phyloP scores from a whole-genome alignment of 2,797 vertebrate species.

The Diglossa cyanea region DNA sequence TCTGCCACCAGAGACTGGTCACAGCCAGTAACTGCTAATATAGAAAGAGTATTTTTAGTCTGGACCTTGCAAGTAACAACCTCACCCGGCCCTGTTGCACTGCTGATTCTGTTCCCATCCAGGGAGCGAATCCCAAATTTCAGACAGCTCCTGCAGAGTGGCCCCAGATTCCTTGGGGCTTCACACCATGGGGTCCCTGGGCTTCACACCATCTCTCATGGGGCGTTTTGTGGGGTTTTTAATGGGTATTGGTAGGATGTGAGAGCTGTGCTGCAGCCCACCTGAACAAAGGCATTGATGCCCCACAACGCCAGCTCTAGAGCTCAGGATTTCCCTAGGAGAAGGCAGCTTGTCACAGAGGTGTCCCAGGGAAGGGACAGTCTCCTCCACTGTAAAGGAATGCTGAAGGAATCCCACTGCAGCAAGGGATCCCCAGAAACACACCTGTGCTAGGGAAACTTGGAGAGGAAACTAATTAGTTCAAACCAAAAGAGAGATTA shows the following conservation, averaged over 20 bases:
- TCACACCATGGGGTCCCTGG: background rate
- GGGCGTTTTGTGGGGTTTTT: fast-evolving
- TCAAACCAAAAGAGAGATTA: background rate
- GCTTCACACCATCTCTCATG: background rate
- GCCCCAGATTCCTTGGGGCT: background rate
- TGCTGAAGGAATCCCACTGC: background rate
- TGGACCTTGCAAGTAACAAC: background rate
- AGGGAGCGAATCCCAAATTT: background rate
- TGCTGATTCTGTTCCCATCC: fast-evolving
- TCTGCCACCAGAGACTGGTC: background rate
- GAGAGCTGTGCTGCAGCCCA: background rate
- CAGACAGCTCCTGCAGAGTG: background rate
- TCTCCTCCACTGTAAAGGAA: background rate
- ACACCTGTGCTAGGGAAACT: background rate
- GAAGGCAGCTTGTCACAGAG: fast-evolving
- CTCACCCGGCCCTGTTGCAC: background rate
- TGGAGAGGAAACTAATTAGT: background rate
- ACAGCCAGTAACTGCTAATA: background rate
- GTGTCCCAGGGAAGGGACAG: background rate
- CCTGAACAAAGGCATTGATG: background rate
- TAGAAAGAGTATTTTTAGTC: background rate
- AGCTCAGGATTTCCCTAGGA: fast-evolving
- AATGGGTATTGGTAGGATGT: background rate
- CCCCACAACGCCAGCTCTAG: background rate
- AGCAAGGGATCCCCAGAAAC: background rate